Evolutionary conservation across 1,140 invertebrate species (phyloP), one percentile per base, ranked within the genome.

Genomic region (Zaprionus inermis): DNA sequence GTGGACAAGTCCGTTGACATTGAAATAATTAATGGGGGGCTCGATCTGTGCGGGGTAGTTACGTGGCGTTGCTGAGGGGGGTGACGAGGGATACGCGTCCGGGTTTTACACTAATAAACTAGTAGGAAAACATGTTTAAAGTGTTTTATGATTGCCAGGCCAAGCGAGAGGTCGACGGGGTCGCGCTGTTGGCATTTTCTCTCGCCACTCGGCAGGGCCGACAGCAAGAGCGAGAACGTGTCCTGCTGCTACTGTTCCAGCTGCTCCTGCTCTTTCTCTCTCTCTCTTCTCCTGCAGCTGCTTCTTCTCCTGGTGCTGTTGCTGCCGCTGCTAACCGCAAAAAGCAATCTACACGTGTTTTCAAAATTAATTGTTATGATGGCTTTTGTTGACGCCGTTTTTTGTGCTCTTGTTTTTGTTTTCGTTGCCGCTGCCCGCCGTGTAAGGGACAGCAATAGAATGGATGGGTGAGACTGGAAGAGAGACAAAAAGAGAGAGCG

Each of bases 261-360:
- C 34, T 49, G 49, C 65, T 63, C 79, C 72, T 79, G 73, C 77
- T 78, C 2, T 6, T 46, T 2, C 41, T 41, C 38, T 9, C 16
- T 7, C 3, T 6, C 1, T 14, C 12, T 0, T 4, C 34, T 6
- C 36, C 14, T 24, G 1, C 22, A 1, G 30, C 71, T 79, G 76
- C 77, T 76, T 1, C 9, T 11, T 3, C 18, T 46, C 3, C 10
- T 2, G 56, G 44, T 66, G 64, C 38, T 69, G 20, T 41, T 38
- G 22, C 28, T 49, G 49, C 71, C 61, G 82, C 68, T 77, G 79
- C 79, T 80, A 90, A 90, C 86, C 86, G 74, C 86, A 90, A 86
- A 90, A 90, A 90, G 86, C 86, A 90, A 90, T 90, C 86, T 90
- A 90, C 86, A 90, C 86, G 86, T 90, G 86, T 90, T 90, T 90